Conservation (phyloP, 2,113 vertebrate genomes). For the Pomatostomus ruficeps region DNA sequence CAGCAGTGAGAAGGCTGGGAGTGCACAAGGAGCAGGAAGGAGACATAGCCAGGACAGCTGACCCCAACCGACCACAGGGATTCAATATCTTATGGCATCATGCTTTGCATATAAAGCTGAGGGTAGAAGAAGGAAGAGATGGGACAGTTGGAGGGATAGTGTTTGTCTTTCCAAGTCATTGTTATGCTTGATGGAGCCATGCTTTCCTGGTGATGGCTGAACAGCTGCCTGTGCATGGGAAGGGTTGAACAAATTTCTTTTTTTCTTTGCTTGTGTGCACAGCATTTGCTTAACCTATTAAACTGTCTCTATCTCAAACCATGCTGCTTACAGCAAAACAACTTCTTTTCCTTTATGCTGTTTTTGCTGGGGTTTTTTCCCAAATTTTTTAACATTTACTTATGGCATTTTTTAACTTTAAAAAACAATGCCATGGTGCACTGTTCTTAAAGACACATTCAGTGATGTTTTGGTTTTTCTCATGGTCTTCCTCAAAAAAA, state of each 20-base stretch:
- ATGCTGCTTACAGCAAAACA: background rate
- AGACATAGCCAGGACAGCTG: background rate
- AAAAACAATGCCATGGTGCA: background rate
- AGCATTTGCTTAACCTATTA: background rate
- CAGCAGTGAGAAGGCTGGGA: background rate
- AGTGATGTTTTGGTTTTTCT: background rate
- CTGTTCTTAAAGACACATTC: background rate
- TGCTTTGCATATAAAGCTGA: background rate
- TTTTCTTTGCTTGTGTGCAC: background rate
- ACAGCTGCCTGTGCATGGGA: background rate
- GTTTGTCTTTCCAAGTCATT: background rate
- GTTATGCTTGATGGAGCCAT: fast-evolving
- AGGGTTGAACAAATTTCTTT: background rate
- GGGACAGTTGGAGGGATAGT: background rate
- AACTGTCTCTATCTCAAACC: background rate
- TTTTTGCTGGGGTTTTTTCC: background rate
- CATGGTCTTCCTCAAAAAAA: background rate
- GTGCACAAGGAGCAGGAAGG: background rate
- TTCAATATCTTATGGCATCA: background rate
- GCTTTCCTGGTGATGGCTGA: background rate
- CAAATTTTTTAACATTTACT: background rate
- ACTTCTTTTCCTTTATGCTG: fast-evolving
- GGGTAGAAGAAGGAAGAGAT: background rate
- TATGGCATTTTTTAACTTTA: background rate
- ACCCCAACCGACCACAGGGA: background rate